phyloP scores from a whole-genome alignment of 2,888 invertebrate species.

The Tiliacea aurago region DNA sequence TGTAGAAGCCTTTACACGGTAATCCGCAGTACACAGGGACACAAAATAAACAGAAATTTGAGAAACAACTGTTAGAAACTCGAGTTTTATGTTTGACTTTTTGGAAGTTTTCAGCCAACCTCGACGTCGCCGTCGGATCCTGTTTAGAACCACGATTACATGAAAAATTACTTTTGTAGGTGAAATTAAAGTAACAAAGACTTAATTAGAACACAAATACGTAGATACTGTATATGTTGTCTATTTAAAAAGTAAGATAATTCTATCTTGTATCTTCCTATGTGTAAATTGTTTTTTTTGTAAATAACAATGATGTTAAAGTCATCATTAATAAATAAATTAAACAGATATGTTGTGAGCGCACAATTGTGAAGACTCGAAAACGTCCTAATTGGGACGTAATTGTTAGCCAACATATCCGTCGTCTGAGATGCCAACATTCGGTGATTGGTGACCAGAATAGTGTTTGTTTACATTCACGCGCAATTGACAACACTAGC shows the following conservation, averaged over 20 bases:
- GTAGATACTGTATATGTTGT: background rate
- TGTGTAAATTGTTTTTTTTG: background rate
- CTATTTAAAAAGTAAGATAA: no score
- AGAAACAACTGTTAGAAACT: conserved; percentile 46
- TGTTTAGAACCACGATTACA: conserved; percentile 33
- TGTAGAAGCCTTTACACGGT: conserved; percentile 39
- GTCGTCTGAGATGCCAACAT: no score
- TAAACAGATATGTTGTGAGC: no score
- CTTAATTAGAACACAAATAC: background rate
- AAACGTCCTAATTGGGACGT: no score
- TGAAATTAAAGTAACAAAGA: conserved; percentile 14
- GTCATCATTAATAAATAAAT: no score
- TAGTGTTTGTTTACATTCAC: no score
- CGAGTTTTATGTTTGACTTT: conserved; percentile 57
- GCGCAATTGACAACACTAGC: no score
- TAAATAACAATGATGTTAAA: background rate
- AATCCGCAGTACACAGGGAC: conserved; percentile 34
- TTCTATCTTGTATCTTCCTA: no score
- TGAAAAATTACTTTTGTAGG: conserved; percentile 26
- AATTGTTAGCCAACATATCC: no score
- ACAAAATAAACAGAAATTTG: conserved; percentile 49
- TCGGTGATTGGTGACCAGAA: no score
- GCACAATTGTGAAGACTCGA: no score
- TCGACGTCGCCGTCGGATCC: conserved; percentile 22
- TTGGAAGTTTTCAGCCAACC: conserved; percentile 39